These are phyloP conservation scores for Acholoe squamosa DNA, from an alignment of 2,888 invertebrate species.

Conservation along the genomic window DNA sequence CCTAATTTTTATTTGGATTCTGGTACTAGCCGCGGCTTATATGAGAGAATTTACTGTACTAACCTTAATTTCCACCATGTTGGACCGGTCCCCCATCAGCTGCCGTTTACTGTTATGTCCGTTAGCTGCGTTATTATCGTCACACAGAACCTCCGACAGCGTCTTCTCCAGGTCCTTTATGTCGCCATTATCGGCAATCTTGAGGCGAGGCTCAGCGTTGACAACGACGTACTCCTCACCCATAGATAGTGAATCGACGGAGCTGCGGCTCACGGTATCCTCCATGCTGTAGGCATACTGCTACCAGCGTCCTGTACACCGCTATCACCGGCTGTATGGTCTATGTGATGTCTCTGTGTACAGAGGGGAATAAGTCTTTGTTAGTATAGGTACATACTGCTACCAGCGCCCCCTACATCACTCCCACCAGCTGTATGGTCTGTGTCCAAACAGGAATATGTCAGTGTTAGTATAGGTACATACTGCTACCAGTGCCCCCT, in stretches of 20 bases:
- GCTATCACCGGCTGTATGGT: not conserved
- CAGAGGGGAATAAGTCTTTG: too few species aligned
- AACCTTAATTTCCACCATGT: slow-evolving; percentile 35
- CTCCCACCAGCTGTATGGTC: too few species aligned
- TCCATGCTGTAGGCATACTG: slow-evolving; percentile 75
- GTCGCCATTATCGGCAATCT: slow-evolving; percentile 87
- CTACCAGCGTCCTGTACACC: not conserved
- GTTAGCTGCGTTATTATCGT: slow-evolving; percentile 67
- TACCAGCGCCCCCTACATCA: too few species aligned
- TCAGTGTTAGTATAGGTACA: too few species aligned
- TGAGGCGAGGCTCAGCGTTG: slow-evolving; percentile 86
- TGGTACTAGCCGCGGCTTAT: too few species aligned
- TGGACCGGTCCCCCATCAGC: slow-evolving; percentile 32
- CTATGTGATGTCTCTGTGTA: too few species aligned
- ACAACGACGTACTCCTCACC: slow-evolving; percentile 89
- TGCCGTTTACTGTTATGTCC: not conserved
- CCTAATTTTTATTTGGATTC: too few species aligned
- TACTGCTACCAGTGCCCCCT: too few species aligned
- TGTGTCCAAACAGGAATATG: too few species aligned
- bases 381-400: too few species aligned
- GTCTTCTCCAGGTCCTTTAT: slow-evolving; percentile 87
- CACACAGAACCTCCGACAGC: slow-evolving; percentile 85
- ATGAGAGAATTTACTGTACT: too few species aligned
- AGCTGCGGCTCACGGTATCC: slow-evolving; percentile 86
- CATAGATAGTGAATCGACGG: slow-evolving; percentile 88